These are phyloP conservation scores for Pteropus alecto DNA, from an alignment of 2,113 vertebrate genomes.

Conservation along the genomic window DNA sequence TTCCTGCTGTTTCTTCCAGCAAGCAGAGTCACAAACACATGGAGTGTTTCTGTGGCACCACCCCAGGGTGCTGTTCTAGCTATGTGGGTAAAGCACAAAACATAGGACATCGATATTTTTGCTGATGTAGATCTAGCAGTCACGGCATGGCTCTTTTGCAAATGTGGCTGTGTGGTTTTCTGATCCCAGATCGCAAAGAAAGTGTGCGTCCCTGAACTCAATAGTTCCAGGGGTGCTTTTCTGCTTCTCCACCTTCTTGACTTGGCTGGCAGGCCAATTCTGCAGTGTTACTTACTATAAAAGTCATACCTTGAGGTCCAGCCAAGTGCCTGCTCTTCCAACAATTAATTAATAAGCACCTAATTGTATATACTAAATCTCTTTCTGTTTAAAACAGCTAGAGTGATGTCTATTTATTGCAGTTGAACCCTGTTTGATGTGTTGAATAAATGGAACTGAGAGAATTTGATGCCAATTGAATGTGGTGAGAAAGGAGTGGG, in stretches of 20 bases:
- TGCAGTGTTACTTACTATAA: neutral
- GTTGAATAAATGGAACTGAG: neutral
- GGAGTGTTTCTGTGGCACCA: neutral
- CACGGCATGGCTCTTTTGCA: neutral
- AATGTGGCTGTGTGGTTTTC: neutral
- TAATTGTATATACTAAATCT: neutral
- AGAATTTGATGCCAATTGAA: neutral
- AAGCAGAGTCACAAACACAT: neutral
- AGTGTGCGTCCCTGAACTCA: neutral
- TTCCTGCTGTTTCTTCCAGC: neutral
- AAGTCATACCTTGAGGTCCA: too few relatives aligned
- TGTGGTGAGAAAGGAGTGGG: neutral
- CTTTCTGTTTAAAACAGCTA: neutral
- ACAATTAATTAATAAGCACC: neutral
- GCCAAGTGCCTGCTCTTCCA: neutral
- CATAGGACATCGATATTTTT: neutral
- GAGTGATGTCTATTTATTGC: neutral
- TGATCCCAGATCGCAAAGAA: neutral
- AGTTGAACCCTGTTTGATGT: neutral
- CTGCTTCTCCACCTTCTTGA: neutral
- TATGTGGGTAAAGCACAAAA: neutral
- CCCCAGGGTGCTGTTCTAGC: neutral
- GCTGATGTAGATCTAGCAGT: neutral
- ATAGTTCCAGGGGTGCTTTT: neutral
- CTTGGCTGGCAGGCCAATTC: neutral